These are phyloP conservation scores for Lochmaea capreae DNA, from an alignment of 2,888 invertebrate species.

Conservation along the genomic window DNA sequence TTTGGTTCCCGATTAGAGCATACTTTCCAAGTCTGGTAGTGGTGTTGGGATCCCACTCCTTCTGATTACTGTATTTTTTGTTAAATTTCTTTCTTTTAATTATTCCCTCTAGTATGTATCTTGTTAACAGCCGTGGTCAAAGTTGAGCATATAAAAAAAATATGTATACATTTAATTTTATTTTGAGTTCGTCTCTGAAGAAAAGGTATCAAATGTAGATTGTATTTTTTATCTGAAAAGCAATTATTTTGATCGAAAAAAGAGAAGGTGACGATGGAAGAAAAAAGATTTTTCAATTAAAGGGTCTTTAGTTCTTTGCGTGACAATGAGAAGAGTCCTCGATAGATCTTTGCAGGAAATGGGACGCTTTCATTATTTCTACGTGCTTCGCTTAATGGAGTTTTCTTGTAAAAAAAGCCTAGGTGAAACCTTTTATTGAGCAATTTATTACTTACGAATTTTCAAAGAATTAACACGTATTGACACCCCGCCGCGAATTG, in stretches of 20 bases:
- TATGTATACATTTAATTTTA: constrained; percentile 43
- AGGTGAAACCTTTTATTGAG: constrained; percentile 64
- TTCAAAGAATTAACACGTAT: constrained; percentile 53
- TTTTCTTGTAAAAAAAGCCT: constrained; percentile 66
- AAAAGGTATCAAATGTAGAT: constrained; percentile 56
- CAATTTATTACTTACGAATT: constrained; percentile 60
- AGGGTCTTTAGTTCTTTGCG: constrained; percentile 65
- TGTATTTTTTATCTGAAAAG: constrained; percentile 58
- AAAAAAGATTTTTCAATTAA: constrained; percentile 65
- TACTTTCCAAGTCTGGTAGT: no score
- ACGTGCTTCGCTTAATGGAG: constrained; percentile 66
- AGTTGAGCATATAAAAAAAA: not conserved
- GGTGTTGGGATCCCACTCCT: no score
- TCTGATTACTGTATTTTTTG: no score
- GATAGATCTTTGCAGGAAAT: constrained; percentile 58
- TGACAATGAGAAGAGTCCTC: constrained; percentile 60
- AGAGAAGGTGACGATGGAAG: constrained; percentile 59
- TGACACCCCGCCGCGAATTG: constrained; percentile 44
- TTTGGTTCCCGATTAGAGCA: no score
- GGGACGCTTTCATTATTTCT: constrained; percentile 65
- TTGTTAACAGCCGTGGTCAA: no score
- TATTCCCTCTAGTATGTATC: no score
- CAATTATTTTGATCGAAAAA: constrained; percentile 59
- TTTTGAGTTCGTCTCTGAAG: constrained; percentile 10
- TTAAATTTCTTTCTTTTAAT: no score